Percentiles rank a stretch among this genome's conserved stretches.
These are phyloP conservation scores for Zophobas morio DNA, from an alignment of 1,140 invertebrate genomes.

Conservation along the genomic window DNA sequence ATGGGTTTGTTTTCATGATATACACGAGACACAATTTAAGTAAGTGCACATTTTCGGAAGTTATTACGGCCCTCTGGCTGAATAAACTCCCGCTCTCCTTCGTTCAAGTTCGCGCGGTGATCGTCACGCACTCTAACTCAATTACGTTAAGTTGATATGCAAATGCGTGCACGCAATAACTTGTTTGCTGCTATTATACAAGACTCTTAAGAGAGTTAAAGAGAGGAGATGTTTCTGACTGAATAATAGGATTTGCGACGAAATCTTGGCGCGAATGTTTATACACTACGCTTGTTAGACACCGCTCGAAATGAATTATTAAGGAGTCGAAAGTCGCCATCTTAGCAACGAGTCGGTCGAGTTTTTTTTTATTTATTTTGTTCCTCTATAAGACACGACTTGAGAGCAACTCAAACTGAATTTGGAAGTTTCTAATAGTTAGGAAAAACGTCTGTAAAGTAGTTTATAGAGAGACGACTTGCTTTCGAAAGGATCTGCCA, in stretches of 20 bases:
- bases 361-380: conserved; percentile 11
- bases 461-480: conserved; percentile 19
- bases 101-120: conserved; percentile 22
- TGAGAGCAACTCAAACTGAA: conserved; percentile 29
- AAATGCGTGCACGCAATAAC: conserved; percentile 35
- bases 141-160: conserved; percentile 33
- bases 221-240: conserved; percentile 18
- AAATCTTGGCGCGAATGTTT: conserved; percentile 1
- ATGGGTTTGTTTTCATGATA: conserved; percentile 39
- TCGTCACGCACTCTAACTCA: conserved; percentile 37
- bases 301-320: not conserved
- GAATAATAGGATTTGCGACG: conserved; percentile 15
- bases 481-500: conserved; percentile 21
- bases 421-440: conserved; percentile 40
- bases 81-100: conserved; percentile 13
- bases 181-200: conserved; percentile 22
- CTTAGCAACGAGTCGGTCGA: not conserved
- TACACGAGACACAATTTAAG: conserved; percentile 35
- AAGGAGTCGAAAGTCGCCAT: conserved; percentile 9
- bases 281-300: conserved; percentile 26
- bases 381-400: conserved; percentile 2
- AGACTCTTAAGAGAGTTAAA: conserved; percentile 37
- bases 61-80: conserved; percentile 15
- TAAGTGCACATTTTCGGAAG: conserved; percentile 40
- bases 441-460: conserved; percentile 32